Evolutionary conservation across 2,113 vertebrate genomes (phyloP), one percentile per base, ranked within the genome.

Genomic region (Heterochromis multidens): DNA sequence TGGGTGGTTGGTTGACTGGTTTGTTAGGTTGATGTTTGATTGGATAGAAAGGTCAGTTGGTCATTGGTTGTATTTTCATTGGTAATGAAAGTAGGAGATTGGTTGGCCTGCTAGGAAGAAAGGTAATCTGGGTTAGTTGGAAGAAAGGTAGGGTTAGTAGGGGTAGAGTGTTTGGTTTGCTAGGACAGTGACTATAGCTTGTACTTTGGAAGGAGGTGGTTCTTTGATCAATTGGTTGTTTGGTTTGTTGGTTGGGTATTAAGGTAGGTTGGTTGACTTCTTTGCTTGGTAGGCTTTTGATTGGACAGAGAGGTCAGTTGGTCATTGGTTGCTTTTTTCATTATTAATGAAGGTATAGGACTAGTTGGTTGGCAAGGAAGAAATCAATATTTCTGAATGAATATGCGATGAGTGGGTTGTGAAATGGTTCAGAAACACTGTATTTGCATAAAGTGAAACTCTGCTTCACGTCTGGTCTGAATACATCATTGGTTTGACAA

Each of bases 361-460:
- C 5, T 46, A 4, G 40, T 49, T 49, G 25, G 40, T 19, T 72
- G 37, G 40, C 40, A 43, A 43, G 12, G 40, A 43, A 43, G 37
- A 40, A 13, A 4, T 37, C 8, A 10, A 37, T 37, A 8, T 37
- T 37, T 9, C 35, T 37, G 37, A 40, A 10, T 46, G 43, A 13
- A 43, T 43, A 12, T 43, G 12, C 5, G 12, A 3, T 12, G 9
- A 33, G 60, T 33, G 14, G 40, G 37, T 6, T 46, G 63, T 0
- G 63, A 67, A 43, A 25, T 2, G 0, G 35, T 40, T 25, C 35
- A 43, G 25, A 67, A n/a, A 17, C 1, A 7, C 35, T 16, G 7
- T 6, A n/a, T 17, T 43, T 16, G 35, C n/a, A 43, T 25, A 1
- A 23, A 0, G 7, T 25, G 63, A 43, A n/a, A 43, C 0, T 35